A percentile compares a stretch with the other conserved stretches of the same genome.
Evolutionary conservation across 2,888 invertebrate species (phyloP).

Genomic region (Tipula unca): DNA sequence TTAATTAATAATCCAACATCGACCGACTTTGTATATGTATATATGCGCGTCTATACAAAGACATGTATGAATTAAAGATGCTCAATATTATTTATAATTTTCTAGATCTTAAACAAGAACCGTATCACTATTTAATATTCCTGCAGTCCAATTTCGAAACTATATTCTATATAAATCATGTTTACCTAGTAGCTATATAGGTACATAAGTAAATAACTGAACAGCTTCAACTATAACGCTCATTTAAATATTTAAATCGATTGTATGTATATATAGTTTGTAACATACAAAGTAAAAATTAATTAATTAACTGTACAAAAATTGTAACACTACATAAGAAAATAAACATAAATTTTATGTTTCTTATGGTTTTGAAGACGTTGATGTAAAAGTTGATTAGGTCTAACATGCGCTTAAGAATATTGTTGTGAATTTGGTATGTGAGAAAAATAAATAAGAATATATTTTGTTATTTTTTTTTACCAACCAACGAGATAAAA

Average conservation of each 20-base stretch:
- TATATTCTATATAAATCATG: too few relatives aligned
- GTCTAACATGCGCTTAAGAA: not conserved
- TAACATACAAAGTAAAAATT: not conserved
- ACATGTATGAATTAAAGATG: too few relatives aligned
- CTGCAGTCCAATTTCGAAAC: too few relatives aligned
- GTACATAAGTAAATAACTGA: not conserved
- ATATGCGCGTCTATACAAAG: too few relatives aligned
- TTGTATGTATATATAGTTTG: not conserved
- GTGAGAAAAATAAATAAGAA: not conserved
- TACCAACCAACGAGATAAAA: not conserved
- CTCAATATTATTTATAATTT: too few relatives aligned
- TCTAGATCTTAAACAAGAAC: too few relatives aligned
- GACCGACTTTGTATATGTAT: too few relatives aligned
- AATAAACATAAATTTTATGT: not conserved
- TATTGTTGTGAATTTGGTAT: not conserved
- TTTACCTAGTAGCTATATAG: too few relatives aligned
- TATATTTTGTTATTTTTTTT: not conserved
- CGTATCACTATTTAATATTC: too few relatives aligned
- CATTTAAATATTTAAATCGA: not conserved
- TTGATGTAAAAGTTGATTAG: not conserved
- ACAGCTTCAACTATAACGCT: not conserved
- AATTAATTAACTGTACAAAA: not conserved
- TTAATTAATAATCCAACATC: too few relatives aligned
- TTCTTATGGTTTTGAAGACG: not conserved
- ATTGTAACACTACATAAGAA: not conserved